Evolutionary conservation across 2,113 vertebrate genomes (phyloP).

Genomic region (Delphinus delphis): DNA sequence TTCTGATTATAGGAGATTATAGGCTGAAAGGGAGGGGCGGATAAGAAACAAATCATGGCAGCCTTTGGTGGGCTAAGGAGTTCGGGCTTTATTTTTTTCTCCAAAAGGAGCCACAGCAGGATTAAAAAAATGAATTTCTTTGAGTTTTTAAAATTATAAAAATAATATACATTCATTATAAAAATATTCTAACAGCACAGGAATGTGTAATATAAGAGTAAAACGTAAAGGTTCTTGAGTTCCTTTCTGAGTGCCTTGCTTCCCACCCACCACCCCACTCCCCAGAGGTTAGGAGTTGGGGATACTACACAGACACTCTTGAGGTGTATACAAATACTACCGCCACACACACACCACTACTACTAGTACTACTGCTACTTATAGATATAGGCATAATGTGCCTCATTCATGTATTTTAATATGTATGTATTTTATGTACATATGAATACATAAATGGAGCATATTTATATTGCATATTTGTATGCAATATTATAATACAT

Average conservation of each 20-base stretch:
- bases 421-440: neutral
- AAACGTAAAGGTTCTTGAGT: neutral
- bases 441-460: neutral
- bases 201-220: neutral
- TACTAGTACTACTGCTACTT: neutral
- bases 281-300: neutral
- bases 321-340: neutral
- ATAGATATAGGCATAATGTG: neutral
- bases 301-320: neutral
- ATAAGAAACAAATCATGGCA: neutral
- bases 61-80: neutral
- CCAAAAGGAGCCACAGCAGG: neutral
- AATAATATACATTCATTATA: neutral
- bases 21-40: neutral
- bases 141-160: constrained; percentile 1
- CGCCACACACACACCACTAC: neutral
- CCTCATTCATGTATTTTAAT: neutral
- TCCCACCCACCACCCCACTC: neutral
- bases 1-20: neutral
- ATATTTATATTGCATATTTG: neutral
- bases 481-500: neutral
- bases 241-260: neutral
- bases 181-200: neutral
- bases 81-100: neutral
- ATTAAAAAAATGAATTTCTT: neutral